Percentiles rank a stretch among this genome's conserved stretches.
Conservation (phyloP, 2,888 invertebrate species). For the Prionchulus punctatus region DNA sequence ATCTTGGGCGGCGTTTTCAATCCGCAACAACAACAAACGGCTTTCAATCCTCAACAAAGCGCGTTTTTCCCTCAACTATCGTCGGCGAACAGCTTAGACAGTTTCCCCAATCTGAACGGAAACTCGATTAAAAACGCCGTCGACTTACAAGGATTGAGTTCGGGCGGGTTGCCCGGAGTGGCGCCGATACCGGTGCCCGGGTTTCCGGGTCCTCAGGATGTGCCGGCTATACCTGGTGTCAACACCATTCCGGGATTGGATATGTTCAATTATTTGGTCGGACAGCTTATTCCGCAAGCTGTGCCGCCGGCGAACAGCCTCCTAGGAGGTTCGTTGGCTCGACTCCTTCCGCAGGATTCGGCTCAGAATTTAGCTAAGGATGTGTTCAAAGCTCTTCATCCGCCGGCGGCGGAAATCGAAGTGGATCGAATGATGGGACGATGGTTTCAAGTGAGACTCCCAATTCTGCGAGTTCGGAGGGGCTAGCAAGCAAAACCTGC, state of each 20-base stretch:
- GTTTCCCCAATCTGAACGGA: not conserved
- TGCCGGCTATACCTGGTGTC: conserved; percentile 30
- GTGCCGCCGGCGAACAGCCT: conserved; percentile 32
- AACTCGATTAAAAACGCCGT: conserved; percentile 1
- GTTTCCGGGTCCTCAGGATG: conserved; percentile 25
- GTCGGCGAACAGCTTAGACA: not conserved
- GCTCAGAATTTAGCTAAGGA: conserved; percentile 31
- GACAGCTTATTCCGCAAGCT: conserved; percentile 31
- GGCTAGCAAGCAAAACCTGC: not conserved
- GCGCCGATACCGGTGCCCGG: conserved; percentile 32
- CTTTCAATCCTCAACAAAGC: not conserved
- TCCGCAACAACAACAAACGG: not conserved
- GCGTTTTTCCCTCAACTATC: not conserved
- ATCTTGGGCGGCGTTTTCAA: no score
- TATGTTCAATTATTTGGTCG: conserved; percentile 32
- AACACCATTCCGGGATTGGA: conserved; percentile 33
- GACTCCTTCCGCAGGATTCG: conserved; percentile 26
- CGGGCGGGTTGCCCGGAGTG: conserved; percentile 25
- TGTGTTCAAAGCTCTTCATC: conserved; percentile 28
- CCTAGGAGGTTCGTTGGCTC: conserved; percentile 29
- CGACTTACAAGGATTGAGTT: conserved; percentile 17
- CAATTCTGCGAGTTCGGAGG: not conserved
- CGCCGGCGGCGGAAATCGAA: conserved; percentile 30
- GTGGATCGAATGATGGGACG: conserved; percentile 33
- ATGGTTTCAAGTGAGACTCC: conserved; percentile 32